Evolutionary conservation across 1,140 invertebrate genomes (phyloP).

Genomic region (Rhopalosiphum maidis): DNA sequence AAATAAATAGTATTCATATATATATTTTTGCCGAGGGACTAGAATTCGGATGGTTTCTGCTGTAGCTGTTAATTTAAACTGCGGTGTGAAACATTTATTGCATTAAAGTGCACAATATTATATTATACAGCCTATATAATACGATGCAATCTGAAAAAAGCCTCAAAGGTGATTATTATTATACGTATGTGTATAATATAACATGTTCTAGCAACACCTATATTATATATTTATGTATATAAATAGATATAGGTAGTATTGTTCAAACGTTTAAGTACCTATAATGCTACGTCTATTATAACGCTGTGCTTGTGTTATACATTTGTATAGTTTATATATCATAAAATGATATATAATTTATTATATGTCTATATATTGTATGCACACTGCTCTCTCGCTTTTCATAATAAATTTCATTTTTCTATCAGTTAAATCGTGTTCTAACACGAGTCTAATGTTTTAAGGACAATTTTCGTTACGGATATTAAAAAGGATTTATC

Average conservation of each 20-base stretch:
- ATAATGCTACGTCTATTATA: no score
- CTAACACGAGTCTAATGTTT: background rate
- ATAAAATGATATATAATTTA: no score
- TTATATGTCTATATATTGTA: background rate
- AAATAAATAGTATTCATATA: background rate
- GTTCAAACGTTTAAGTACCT: no score
- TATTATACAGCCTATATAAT: background rate
- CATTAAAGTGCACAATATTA: background rate
- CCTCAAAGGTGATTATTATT: background rate
- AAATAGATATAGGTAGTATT: background rate
- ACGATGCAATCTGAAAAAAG: no score
- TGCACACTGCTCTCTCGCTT: background rate
- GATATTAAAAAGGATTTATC: background rate
- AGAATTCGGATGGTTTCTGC: background rate
- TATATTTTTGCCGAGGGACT: background rate
- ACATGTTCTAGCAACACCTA: background rate
- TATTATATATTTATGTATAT: background rate
- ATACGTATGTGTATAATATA: background rate
- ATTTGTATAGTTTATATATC: no score
- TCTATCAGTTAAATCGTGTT: background rate
- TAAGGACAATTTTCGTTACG: background rate
- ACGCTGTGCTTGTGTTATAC: no score
- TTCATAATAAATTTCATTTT: background rate
- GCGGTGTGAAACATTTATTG: conserved; percentile 6
- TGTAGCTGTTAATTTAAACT: background rate